Evolutionary conservation across 2,113 vertebrate genomes (phyloP).

Genomic region (Thymallus thymallus): DNA sequence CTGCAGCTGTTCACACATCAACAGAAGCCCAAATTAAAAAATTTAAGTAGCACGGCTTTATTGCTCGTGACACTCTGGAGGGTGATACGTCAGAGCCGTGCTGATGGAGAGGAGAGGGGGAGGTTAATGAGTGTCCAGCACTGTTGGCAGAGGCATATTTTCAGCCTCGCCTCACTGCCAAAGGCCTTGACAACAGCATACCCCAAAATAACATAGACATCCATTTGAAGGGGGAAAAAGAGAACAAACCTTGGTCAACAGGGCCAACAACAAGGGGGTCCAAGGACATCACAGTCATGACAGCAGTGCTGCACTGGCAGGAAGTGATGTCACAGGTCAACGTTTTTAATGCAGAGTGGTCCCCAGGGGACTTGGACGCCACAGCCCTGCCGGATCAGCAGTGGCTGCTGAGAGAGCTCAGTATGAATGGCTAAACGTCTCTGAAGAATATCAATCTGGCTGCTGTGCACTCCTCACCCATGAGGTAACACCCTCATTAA

Average conservation of each 20-base stretch:
- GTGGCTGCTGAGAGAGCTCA: slow-evolving; percentile 46
- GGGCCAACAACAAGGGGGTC: slow-evolving; percentile 43
- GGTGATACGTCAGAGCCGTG: slow-evolving; percentile 66
- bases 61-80: slow-evolving; percentile 69
- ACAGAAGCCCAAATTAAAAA: slow-evolving; percentile 75
- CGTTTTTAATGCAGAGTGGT: slow-evolving; percentile 57
- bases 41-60: slow-evolving; percentile 71
- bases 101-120: slow-evolving; percentile 48
- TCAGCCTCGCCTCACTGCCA: slow-evolving; percentile 34
- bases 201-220: slow-evolving; percentile 50
- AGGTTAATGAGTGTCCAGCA: slow-evolving; percentile 72
- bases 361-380: slow-evolving; percentile 49
- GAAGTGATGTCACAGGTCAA: slow-evolving; percentile 67
- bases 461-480: background rate
- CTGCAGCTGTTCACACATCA: slow-evolving; percentile 77
- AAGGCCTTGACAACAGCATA: slow-evolving; percentile 38
- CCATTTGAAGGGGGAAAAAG: slow-evolving; percentile 50
- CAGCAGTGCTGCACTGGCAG: slow-evolving; percentile 60
- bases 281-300: slow-evolving; percentile 55
- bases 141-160: slow-evolving; percentile 50
- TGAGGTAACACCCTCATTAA: too few species aligned
- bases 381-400: slow-evolving; percentile 57
- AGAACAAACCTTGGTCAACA: slow-evolving; percentile 57
- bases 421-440: slow-evolving; percentile 41
- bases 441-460: slow-evolving; percentile 62